Percentiles rank a stretch among this genome's conserved stretches.
Conservation (phyloP, 2,888 invertebrate species). For the Anorthoa munda region DNA sequence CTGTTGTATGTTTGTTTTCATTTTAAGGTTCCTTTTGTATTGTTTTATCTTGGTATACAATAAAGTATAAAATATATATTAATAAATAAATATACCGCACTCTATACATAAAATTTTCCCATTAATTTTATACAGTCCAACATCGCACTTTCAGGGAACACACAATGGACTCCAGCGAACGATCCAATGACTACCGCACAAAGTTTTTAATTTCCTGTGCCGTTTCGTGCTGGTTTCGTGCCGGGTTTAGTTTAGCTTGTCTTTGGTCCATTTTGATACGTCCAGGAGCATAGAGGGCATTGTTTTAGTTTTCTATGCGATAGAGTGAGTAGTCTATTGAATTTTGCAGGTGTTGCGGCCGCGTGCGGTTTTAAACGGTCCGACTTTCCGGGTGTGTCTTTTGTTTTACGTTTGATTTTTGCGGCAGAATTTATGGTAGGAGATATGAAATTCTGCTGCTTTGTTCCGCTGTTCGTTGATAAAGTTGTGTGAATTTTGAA, state of each 20-base stretch:
- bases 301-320: constrained; percentile 61
- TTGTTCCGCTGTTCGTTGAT: not conserved
- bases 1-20: too few species aligned
- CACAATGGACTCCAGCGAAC: constrained; percentile 32
- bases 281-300: constrained; percentile 40
- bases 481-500: not conserved
- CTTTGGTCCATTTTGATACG: constrained; percentile 63
- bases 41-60: too few species aligned
- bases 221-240: constrained; percentile 33
- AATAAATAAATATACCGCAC: too few species aligned
- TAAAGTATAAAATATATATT: too few species aligned
- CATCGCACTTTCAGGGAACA: constrained; percentile 4
- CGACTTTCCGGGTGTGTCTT: constrained; percentile 2
- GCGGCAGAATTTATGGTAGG: constrained; percentile 19
- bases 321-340: constrained; percentile 55
- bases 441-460: constrained; percentile 19
- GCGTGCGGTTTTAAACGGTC: constrained; percentile 16
- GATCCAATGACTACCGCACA: constrained; percentile 50
- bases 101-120: constrained; percentile 4
- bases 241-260: constrained; percentile 53
- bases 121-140: constrained; percentile 27
- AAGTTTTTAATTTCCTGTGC: constrained; percentile 68
- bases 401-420: constrained; percentile 27
- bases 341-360: constrained; percentile 42
- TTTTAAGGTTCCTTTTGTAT: too few species aligned